Evolutionary conservation across 2,888 invertebrate genomes (phyloP).

Genomic region (Caenorhabditis sinica): DNA sequence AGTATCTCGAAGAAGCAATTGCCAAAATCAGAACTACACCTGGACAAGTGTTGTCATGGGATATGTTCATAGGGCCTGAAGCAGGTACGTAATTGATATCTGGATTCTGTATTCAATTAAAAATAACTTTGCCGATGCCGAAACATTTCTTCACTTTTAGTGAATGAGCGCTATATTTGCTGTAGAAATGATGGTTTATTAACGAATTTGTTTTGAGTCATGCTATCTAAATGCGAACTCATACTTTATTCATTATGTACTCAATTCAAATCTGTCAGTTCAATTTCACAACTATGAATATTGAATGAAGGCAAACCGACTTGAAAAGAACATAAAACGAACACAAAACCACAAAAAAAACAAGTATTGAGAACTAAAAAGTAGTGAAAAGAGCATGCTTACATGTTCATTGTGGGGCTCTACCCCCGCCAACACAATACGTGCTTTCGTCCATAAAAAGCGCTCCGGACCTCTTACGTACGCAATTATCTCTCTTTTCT

Average conservation of each 20-base stretch:
- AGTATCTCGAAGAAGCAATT: constrained; percentile 79
- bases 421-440: constrained; percentile 29
- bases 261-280: not conserved
- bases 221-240: no score
- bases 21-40: constrained; percentile 65
- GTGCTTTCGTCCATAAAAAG: constrained; percentile 59
- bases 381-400: constrained; percentile 23
- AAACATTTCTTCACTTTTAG: no score
- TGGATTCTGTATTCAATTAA: no score
- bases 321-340: not conserved
- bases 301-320: no score
- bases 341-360: not conserved
- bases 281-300: not conserved
- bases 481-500: constrained; percentile 54
- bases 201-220: no score
- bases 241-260: not conserved
- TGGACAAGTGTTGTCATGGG: constrained; percentile 67
- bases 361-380: not conserved
- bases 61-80: constrained; percentile 71
- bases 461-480: constrained; percentile 49
- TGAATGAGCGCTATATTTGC: no score
- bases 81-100: constrained; percentile 49
- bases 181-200: no score
- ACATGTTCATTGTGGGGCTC: constrained; percentile 28
- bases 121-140: no score